These are phyloP conservation scores for Ceramica pisi DNA, from an alignment of 2,888 invertebrate genomes.

Conservation along the genomic window DNA sequence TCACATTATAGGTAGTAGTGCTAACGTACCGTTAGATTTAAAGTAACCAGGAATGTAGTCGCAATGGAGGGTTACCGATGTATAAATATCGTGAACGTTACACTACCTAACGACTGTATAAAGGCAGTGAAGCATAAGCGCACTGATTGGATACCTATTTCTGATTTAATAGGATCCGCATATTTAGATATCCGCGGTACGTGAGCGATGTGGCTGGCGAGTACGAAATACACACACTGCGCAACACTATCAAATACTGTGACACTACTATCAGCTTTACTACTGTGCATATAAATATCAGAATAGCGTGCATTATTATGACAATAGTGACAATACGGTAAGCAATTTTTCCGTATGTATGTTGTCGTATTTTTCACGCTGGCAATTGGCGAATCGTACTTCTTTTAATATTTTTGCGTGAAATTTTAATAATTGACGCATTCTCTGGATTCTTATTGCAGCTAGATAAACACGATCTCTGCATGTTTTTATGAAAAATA, in stretches of 20 bases:
- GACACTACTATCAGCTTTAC: conserved; percentile 33
- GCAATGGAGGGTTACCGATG: conserved; percentile 56
- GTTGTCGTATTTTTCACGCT: conserved; percentile 59
- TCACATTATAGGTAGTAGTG: conserved; percentile 12
- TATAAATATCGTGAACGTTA: conserved; percentile 68
- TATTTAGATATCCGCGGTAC: conserved; percentile 76
- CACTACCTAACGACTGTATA: conserved; percentile 77
- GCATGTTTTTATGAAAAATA: conserved; percentile 44
- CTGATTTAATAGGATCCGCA: conserved; percentile 80
- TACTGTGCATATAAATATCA: conserved; percentile 13
- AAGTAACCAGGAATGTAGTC: conserved; percentile 64
- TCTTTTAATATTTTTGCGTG: conserved; percentile 59
- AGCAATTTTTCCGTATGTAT: conserved; percentile 28
- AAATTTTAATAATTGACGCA: conserved; percentile 67
- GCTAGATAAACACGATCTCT: conserved; percentile 30
- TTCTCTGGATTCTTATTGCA: conserved; percentile 35
- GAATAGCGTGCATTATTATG: conserved; percentile 18
- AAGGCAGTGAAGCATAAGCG: conserved; percentile 75
- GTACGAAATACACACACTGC: conserved; percentile 28
- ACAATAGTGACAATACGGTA: conserved; percentile 48
- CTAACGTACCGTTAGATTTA: conserved; percentile 55
- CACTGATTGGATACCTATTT: conserved; percentile 87
- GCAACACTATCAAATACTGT: conserved; percentile 29
- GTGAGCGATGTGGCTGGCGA: conserved; percentile 52
- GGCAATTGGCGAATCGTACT: conserved; percentile 47